These are phyloP conservation scores for Tetheella fluctuosa DNA, from an alignment of 2,888 invertebrate genomes.

Conservation along the genomic window DNA sequence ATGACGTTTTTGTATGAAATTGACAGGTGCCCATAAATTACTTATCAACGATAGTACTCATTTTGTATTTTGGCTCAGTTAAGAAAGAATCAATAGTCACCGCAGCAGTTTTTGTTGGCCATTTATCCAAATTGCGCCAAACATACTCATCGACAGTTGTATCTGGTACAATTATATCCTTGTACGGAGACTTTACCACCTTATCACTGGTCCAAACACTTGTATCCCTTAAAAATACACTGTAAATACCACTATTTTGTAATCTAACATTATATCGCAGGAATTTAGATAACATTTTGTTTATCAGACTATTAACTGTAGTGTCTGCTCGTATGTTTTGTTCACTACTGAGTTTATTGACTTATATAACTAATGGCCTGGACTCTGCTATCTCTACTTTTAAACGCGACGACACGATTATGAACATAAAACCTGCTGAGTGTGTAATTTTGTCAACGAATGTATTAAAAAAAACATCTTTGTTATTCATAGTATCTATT, in stretches of 20 bases:
- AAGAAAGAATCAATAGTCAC: constrained; percentile 38
- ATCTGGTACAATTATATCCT: constrained; percentile 74
- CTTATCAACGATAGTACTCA: no score
- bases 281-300: constrained; percentile 28
- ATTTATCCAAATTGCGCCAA: constrained; percentile 83
- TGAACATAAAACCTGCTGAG: background rate
- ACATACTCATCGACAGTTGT: constrained; percentile 82
- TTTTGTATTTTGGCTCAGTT: background rate
- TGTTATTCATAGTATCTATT: no score
- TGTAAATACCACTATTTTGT: constrained; percentile 25
- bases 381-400: background rate
- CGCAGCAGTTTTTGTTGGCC: constrained; percentile 84
- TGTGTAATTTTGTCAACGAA: no score
- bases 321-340: background rate
- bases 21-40: no score
- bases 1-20: no score
- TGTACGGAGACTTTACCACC: constrained; percentile 69
- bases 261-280: constrained; percentile 25
- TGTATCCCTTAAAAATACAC: constrained; percentile 31
- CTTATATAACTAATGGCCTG: background rate
- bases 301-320: background rate
- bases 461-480: no score
- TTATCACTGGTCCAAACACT: constrained; percentile 53
- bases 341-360: background rate
- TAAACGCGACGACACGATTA: background rate